Evolutionary conservation across 2,888 invertebrate genomes (phyloP).

Genomic region (Junonia oenone): DNA sequence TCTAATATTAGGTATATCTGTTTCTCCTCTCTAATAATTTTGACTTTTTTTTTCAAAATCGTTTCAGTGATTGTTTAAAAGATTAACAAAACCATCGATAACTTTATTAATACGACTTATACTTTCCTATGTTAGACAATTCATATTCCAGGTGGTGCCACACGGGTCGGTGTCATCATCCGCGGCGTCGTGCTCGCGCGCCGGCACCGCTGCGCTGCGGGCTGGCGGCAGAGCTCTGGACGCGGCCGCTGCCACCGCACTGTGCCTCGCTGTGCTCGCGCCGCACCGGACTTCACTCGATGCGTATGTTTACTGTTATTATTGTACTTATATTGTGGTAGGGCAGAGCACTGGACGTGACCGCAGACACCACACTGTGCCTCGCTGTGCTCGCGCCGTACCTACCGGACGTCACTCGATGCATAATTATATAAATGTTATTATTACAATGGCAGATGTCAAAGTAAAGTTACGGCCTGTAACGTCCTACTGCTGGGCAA

Average conservation of each 20-base stretch:
- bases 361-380: conserved; percentile 86
- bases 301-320: conserved; percentile 76
- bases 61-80: too few species aligned
- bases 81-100: too few species aligned
- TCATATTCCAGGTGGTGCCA: conserved; percentile 84
- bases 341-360: conserved; percentile 88
- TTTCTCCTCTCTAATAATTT: too few species aligned
- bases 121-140: too few species aligned
- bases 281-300: conserved; percentile 88
- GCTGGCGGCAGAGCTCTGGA: conserved; percentile 86
- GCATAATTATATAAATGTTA: conserved; percentile 78
- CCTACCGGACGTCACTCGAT: conserved; percentile 85
- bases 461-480: too few species aligned
- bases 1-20: too few species aligned
- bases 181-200: conserved; percentile 84
- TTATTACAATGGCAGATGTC: too few species aligned
- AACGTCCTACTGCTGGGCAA: too few species aligned
- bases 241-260: conserved; percentile 85
- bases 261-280: conserved; percentile 86
- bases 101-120: too few species aligned
- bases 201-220: conserved; percentile 84
- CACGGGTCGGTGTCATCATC: conserved; percentile 88
- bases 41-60: too few species aligned
- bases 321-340: background rate
- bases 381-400: conserved; percentile 86